Conservation (phyloP, 1,140 invertebrate genomes). For the Aphidius gifuensis region DNA sequence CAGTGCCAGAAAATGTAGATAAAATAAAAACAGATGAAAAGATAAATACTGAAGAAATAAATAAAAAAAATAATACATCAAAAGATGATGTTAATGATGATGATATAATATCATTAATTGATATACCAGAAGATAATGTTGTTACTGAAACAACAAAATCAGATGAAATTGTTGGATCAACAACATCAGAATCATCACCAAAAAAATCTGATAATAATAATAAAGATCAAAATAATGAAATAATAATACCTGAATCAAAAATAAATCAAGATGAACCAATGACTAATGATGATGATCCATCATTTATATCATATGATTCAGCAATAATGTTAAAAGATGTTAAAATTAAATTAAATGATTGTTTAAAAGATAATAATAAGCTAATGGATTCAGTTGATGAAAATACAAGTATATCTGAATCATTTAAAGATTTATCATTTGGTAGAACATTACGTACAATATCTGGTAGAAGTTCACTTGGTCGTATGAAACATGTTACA, state of each 20-base stretch:
- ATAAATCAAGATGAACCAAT: too few species aligned
- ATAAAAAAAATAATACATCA: too few species aligned
- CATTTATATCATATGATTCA: conserved; percentile 39
- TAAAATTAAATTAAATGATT: conserved; percentile 45
- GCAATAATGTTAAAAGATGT: conserved; percentile 44
- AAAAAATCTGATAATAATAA: not conserved
- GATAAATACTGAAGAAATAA: too few species aligned
- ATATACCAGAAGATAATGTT: too few species aligned
- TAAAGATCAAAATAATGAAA: conserved; percentile 21
- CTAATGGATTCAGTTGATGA: conserved; percentile 27
- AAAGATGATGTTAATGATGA: too few species aligned
- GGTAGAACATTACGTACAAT: conserved; percentile 42
- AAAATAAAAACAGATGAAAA: not conserved
- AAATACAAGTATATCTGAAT: conserved; percentile 18
- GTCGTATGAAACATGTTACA: conserved; percentile 40
- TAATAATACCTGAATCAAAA: conserved; percentile 1
- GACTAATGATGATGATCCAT: conserved; percentile 23
- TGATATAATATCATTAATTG: too few species aligned
- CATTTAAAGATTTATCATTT: conserved; percentile 37
- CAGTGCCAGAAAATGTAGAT: not conserved
- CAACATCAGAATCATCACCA: conserved; percentile 18
- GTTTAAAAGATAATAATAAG: conserved; percentile 41
- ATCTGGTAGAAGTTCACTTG: conserved; percentile 39
- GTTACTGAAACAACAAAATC: not conserved
- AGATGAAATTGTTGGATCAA: conserved; percentile 17